Percentiles rank a stretch among this genome's conserved stretches.
These are phyloP conservation scores for Ataeniobius toweri DNA, from an alignment of 2,797 vertebrate species.

Conservation along the genomic window DNA sequence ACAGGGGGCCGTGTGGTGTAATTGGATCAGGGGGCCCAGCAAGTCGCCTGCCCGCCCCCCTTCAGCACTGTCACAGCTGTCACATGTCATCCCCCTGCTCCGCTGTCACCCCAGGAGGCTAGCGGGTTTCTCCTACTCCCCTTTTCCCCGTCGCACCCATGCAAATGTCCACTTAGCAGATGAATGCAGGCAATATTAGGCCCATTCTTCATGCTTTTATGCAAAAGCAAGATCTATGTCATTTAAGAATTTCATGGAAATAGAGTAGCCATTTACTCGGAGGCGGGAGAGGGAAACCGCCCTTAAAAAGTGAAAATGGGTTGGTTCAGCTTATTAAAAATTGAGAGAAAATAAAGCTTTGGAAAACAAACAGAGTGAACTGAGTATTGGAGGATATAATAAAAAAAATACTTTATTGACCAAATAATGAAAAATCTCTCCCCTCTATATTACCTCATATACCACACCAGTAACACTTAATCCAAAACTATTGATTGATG, in stretches of 20 bases:
- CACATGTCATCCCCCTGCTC: constrained; percentile 97
- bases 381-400: constrained; percentile 72
- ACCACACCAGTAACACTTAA: constrained; percentile 63
- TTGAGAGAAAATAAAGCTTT: constrained; percentile 81
- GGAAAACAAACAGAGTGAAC: constrained; percentile 86
- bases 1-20: constrained; percentile 97
- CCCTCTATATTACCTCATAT: constrained; percentile 68
- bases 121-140: constrained; percentile 80
- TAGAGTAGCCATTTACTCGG: constrained; percentile 96
- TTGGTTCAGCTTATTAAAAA: constrained; percentile 97
- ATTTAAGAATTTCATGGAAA: constrained; percentile 99
- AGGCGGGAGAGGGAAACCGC: constrained; percentile 89
- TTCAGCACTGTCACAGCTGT: constrained; percentile 99
- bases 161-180: constrained; percentile 99
- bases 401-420: constrained; percentile 58
- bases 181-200: constrained; percentile 97
- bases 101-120: constrained; percentile 97
- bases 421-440: constrained; percentile 65
- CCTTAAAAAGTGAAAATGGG: constrained; percentile 95
- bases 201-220: constrained; percentile 99
- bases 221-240: constrained; percentile 99
- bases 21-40: constrained; percentile 97
- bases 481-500: constrained; percentile 74
- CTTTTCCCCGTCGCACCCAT: constrained; percentile 81
- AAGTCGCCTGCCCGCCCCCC: constrained; percentile 87